Conservation (phyloP, 2,888 invertebrate species). For the Brassicogethes aeneus region DNA sequence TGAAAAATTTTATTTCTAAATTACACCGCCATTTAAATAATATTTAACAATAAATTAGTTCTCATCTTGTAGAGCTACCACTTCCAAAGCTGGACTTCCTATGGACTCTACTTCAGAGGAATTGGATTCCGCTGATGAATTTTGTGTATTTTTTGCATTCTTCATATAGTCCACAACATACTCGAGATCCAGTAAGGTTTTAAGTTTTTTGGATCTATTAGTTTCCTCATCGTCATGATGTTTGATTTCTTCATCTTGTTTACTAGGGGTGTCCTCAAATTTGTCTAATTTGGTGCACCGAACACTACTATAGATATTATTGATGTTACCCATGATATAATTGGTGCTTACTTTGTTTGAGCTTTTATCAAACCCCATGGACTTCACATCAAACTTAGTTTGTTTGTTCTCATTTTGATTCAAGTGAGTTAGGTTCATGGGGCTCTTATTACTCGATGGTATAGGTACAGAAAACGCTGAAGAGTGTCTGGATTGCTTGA, state of each 20-base stretch:
- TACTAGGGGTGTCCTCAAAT: constrained; percentile 9
- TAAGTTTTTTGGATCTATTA: constrained; percentile 37
- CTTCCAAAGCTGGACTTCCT: constrained; percentile 35
- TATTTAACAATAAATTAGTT: constrained; percentile 5
- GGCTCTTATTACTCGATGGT: constrained; percentile 27
- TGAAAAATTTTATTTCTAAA: background rate
- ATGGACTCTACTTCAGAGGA: constrained; percentile 32
- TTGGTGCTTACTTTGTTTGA: constrained; percentile 54
- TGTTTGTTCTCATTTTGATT: constrained; percentile 19
- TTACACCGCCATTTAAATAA: constrained; percentile 1
- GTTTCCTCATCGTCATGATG: constrained; percentile 22
- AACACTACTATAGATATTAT: constrained; percentile 60
- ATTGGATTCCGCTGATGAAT: constrained; percentile 12
- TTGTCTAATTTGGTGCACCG: constrained; percentile 21
- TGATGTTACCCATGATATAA: constrained; percentile 67
- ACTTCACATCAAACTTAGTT: constrained; percentile 39
- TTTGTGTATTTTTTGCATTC: constrained; percentile 33
- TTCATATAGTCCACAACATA: constrained; percentile 52
- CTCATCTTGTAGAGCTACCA: constrained; percentile 33
- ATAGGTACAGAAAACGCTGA: constrained; percentile 78
- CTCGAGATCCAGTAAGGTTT: constrained; percentile 48
- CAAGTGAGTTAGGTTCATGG: constrained; percentile 39
- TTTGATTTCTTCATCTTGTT: constrained; percentile 15
- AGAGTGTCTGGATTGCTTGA: constrained; percentile 47
- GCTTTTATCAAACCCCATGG: constrained; percentile 38